Percentiles rank a stretch among this genome's conserved stretches.
phyloP scores from a whole-genome alignment of 1,140 invertebrate genomes.

The Latrodectus geometricus region DNA sequence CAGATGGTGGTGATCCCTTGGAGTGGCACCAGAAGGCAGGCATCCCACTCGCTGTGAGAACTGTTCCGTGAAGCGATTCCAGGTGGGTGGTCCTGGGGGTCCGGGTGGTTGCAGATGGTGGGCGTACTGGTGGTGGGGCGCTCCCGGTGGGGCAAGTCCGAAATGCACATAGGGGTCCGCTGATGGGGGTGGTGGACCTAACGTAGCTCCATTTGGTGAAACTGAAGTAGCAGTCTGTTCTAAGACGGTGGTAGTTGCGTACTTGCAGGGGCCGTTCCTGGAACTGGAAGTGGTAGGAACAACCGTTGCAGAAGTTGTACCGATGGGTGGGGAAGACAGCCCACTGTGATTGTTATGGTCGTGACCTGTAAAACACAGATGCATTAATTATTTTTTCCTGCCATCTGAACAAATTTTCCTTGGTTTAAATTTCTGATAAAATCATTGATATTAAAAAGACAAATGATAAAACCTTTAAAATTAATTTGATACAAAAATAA shows the following conservation, averaged over 20 bases:
- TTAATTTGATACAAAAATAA: no score
- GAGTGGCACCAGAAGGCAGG: conserved; percentile 4
- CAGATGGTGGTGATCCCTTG: conserved; percentile 47
- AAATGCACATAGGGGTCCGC: conserved; percentile 59
- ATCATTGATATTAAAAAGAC: no score
- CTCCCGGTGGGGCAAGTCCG: conserved; percentile 21
- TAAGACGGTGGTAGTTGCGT: conserved; percentile 41
- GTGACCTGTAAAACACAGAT: conserved; percentile 34
- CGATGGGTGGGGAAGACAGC: neutral
- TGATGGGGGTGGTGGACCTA: conserved; percentile 6
- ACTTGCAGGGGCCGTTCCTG: conserved; percentile 52
- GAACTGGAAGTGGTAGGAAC: conserved; percentile 17
- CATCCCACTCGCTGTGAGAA: conserved; percentile 31
- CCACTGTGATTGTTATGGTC: conserved; percentile 33
- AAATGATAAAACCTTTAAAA: no score
- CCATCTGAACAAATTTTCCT: no score
- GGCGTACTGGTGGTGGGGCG: conserved; percentile 44
- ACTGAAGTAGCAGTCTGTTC: conserved; percentile 7
- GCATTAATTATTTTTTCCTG: neutral
- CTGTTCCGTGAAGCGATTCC: conserved; percentile 38
- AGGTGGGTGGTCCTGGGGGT: conserved; percentile 13
- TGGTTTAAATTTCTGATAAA: no score
- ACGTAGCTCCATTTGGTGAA: neutral
- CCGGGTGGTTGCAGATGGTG: conserved; percentile 20
- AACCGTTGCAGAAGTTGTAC: conserved; percentile 3